phyloP scores from a whole-genome alignment of 2,113 vertebrate species.

The Bettongia penicillata region DNA sequence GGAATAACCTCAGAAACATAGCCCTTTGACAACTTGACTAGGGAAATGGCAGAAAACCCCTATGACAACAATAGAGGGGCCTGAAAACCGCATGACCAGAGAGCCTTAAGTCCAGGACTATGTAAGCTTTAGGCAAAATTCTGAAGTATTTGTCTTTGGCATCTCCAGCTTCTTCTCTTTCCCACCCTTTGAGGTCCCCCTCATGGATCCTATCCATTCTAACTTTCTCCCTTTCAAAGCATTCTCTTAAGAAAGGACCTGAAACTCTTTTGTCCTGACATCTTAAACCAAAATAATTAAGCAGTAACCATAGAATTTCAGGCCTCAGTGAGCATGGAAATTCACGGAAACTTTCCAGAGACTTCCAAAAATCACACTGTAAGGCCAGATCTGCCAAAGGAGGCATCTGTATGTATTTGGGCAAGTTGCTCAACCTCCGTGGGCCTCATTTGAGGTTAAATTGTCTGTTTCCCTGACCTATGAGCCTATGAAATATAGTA shows the following conservation, averaged over 20 bases:
- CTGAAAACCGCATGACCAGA: neutral
- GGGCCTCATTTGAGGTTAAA: neutral
- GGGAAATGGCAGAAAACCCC: constrained; percentile 10
- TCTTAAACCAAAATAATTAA: neutral
- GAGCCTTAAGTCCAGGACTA: neutral
- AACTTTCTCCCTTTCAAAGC: neutral
- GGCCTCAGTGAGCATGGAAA: neutral
- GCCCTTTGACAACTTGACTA: neutral
- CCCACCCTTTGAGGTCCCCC: neutral
- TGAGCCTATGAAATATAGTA: neutral
- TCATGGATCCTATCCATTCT: neutral
- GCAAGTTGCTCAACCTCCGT: neutral
- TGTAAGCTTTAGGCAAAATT: neutral
- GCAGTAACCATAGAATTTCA: neutral
- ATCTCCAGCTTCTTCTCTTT: neutral
- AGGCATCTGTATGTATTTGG: neutral
- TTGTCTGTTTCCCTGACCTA: neutral
- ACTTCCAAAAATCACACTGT: neutral
- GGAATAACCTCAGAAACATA: neutral
- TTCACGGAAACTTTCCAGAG: neutral
- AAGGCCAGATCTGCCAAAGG: neutral
- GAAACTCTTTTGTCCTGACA: neutral
- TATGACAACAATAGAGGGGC: neutral
- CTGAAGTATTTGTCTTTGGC: neutral
- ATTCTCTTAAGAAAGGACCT: neutral